Evolutionary conservation across 2,797 vertebrate species (phyloP), one percentile per base, ranked within the genome.

Genomic region (Vespertilio murinus): DNA sequence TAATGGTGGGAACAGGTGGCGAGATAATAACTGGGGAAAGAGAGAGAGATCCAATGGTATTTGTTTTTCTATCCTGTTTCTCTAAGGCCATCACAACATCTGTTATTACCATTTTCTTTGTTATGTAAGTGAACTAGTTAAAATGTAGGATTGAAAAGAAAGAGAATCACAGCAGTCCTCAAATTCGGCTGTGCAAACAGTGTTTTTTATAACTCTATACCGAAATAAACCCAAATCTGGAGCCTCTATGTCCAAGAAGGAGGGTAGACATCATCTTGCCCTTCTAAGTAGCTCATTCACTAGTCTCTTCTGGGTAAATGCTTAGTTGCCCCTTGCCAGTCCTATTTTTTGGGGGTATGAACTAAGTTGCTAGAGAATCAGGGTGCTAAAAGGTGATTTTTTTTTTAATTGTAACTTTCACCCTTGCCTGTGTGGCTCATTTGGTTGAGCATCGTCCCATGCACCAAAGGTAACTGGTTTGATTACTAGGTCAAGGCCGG

Each of bases 41-140:
- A 74, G n/a, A 2, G 52, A 71, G 0, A 28, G 10, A 83, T 10
- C 14, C 18, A 64, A 40, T 28, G 16, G 22, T 54, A 33, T 85
- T 79, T 90, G 71, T 33, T 79, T 90, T 65, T 90, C n/a, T 52
- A 83, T 40, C 47, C 40, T 81, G 3, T 69, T 92, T 94, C 54
- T 33, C 59, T 49, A 94, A 90, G 73, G 30, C 73, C 61, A 88
- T 81, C 75, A 93, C 28, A 87, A 59, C 90, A 93, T 88, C 65
- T 95, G 77, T 81, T 90, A 59, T 54, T 67, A 56, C 25, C 49
- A 56, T 73, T 88, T 65, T 47, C 23, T 47, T 77, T 88, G 35
- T 90, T 96, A 91, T 56, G 12, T 94, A 94, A 92, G 67, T 88
- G 49, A 96, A 87, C 61, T 80, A 93, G 84, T 83, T 92, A 80